Conservation (phyloP, 2,888 invertebrate genomes). For the Asteroscopus sphinx region DNA sequence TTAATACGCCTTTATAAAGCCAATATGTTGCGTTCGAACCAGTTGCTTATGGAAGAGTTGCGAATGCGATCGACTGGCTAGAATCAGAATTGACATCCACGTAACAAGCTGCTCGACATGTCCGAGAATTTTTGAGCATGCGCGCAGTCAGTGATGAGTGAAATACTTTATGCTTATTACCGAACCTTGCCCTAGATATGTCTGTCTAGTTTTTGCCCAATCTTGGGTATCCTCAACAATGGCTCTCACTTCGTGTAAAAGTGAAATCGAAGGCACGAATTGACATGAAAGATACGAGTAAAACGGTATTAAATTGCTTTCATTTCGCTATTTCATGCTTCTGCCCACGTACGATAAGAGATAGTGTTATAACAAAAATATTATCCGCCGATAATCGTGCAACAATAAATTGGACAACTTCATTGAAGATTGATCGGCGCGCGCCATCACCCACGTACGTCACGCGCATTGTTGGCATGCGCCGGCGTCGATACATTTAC, state of each 20-base stretch:
- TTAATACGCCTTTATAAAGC: slow-evolving; percentile 70
- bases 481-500: slow-evolving; percentile 58
- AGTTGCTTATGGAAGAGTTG: slow-evolving; percentile 62
- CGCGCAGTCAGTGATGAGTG: slow-evolving; percentile 31
- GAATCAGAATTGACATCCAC: slow-evolving; percentile 52
- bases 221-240: slow-evolving; percentile 44
- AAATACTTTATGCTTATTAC: slow-evolving; percentile 38
- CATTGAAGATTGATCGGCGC: slow-evolving; percentile 82
- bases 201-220: slow-evolving; percentile 43
- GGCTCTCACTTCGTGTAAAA: slow-evolving; percentile 39
- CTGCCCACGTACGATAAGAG: slow-evolving; percentile 66
- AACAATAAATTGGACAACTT: slow-evolving; percentile 81
- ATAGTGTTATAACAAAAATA: slow-evolving; percentile 76
- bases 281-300: slow-evolving; percentile 47
- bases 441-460: slow-evolving; percentile 82
- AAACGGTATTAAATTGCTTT: slow-evolving; percentile 51
- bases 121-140: slow-evolving; percentile 37
- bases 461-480: slow-evolving; percentile 69
- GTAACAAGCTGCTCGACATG: slow-evolving; percentile 46
- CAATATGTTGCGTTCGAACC: slow-evolving; percentile 65
- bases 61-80: slow-evolving; percentile 49
- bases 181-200: slow-evolving; percentile 38
- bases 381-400: slow-evolving; percentile 70
- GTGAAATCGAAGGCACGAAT: slow-evolving; percentile 45
- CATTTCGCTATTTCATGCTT: slow-evolving; percentile 63